phyloP scores from a whole-genome alignment of 2,888 invertebrate genomes.

The Callinectes sapidus region DNA sequence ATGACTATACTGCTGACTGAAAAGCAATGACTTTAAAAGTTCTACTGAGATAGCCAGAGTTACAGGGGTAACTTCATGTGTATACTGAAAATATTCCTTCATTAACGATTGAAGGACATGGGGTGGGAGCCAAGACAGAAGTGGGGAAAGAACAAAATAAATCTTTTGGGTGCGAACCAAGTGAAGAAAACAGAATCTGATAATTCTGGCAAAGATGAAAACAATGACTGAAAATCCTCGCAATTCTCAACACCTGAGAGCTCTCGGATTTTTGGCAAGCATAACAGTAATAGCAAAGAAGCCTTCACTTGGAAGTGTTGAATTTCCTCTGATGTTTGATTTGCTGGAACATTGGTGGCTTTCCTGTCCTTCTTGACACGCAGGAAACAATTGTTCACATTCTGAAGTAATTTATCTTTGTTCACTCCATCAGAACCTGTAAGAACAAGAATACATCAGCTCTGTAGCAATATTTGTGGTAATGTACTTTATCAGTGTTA shows the following conservation, averaged over 20 bases:
- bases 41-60: conserved; percentile 57
- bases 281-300: conserved; percentile 47
- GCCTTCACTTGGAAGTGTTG: conserved; percentile 22
- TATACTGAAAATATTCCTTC: conserved; percentile 34
- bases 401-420: conserved; percentile 47
- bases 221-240: conserved; percentile 46
- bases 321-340: background rate
- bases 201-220: conserved; percentile 43
- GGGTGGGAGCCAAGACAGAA: conserved; percentile 48
- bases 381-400: conserved; percentile 45
- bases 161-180: conserved; percentile 53
- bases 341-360: background rate
- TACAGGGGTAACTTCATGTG: conserved; percentile 52
- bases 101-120: conserved; percentile 1
- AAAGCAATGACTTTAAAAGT: conserved; percentile 41
- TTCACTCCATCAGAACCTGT: conserved; percentile 44
- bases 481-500: background rate
- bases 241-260: conserved; percentile 1
- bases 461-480: background rate
- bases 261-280: conserved; percentile 44
- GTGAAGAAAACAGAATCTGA: conserved; percentile 52
- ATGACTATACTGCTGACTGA: conserved; percentile 35
- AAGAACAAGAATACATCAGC: background rate
- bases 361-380: conserved; percentile 49
- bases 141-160: conserved; percentile 36